Evolutionary conservation across 1,140 invertebrate genomes (phyloP), one percentile per base, ranked within the genome.

Genomic region (Drosophila varians): DNA sequence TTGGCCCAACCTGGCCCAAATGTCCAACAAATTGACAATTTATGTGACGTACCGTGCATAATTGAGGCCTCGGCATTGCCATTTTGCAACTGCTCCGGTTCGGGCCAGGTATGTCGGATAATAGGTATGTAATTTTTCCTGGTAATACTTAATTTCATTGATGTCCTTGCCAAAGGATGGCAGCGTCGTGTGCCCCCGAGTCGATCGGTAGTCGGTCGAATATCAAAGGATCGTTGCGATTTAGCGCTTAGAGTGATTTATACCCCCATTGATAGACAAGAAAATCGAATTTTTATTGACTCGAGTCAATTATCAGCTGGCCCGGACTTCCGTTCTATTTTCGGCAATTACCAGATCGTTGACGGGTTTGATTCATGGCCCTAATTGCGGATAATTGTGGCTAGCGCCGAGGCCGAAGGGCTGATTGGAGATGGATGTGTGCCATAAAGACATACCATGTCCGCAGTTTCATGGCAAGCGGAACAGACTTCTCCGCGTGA

Each of bases 111-210:
- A 84, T 65, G 5, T 12, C 36, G 36, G 43, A 5, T 87, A 86
- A 86, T 87, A 71, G 82, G 62, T 82, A 86, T 82, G 82, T 86
- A 86, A 86, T 86, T 86, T 86, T 80, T 80, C 47, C 45, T 45
- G 64, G 45, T 62, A 84, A 77, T 70, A 61, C 55, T 77, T 84
- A 65, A 84, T 72, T 83, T 68, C 80, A 78, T 84, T 84, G 80
- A 84, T 79, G 80, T 84, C 80, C 80, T 76, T 76, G 74, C 74
- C 47, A n/a, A 21, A 43, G 4, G 25, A 40, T 26, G 2, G 21
- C 21, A 21, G 21, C 75, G 74, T 61, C 78, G 82, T 86, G 82
- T 86, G 82, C 82, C 82, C 14, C n/a, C n/a, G n/a, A n/a, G n/a
- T n/a, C 18, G 1, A 7, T 4, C 6, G 9, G 23, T 28, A n/a